These are phyloP conservation scores for Equus quagga DNA, from an alignment of 2,113 vertebrate genomes.

Conservation along the genomic window DNA sequence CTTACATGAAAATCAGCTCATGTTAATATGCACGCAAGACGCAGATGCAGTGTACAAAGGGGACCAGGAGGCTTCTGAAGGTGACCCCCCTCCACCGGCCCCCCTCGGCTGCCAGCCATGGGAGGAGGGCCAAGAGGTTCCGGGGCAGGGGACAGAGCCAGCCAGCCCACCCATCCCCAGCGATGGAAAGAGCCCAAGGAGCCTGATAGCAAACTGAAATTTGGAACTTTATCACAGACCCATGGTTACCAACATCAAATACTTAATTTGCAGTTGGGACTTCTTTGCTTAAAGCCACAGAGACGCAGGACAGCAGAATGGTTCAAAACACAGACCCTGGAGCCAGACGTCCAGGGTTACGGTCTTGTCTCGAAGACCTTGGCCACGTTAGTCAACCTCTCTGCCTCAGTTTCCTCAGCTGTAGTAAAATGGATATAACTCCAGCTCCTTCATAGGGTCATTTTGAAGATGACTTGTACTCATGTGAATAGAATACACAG, in stretches of 20 bases:
- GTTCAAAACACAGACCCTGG: not conserved
- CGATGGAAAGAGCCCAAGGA: not conserved
- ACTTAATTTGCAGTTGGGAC: not conserved
- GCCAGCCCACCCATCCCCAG: too few relatives aligned
- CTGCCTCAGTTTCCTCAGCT: not conserved
- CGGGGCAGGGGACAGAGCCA: not conserved
- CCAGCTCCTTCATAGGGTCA: not conserved
- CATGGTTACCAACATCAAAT: not conserved
- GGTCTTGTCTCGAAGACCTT: not conserved
- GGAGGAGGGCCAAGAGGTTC: not conserved
- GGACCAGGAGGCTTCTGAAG: not conserved
- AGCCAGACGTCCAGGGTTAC: not conserved
- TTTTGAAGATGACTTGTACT: not conserved
- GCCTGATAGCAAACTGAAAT: not conserved
- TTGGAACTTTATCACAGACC: not conserved
- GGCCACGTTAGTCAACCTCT: accelerated
- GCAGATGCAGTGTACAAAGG: too few relatives aligned
- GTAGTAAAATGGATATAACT: not conserved
- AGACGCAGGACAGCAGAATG: accelerated
- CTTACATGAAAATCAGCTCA: not conserved
- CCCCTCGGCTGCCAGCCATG: not conserved
- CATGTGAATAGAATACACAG: accelerated
- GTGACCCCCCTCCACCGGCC: not conserved
- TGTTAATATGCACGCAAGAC: not conserved
- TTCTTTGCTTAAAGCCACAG: not conserved